Base-by-base conservation (phyloP, 2,113 vertebrate species). In the Thalassoma bifasciatum region DNA sequence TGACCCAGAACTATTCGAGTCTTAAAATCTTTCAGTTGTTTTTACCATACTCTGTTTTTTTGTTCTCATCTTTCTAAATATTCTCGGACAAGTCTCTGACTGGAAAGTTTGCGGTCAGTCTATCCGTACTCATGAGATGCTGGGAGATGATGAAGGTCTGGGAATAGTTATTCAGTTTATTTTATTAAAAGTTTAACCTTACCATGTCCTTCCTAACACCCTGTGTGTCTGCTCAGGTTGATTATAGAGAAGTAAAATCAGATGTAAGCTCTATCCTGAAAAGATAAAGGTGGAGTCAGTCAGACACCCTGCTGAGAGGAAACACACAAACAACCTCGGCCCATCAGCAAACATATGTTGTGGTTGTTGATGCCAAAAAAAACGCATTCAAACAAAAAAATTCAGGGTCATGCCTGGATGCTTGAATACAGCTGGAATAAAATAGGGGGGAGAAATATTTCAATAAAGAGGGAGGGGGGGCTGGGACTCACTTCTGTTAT, bases 201-300 rank as follows among this genome's bases (percentile, higher is more conserved):
- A 92, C 88, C 91, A 63, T 26, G 14, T 68, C 26, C 70, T 36
- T 68, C 70, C 77, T 79, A 76, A 75, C 82, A 84, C 66, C 79
- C 73, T 67, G 67, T 60, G 56, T 60, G 71, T 79, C 63, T 49
- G 78, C 26, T 62, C 47, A 66, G 61, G 82, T 13, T 36, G 74
- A 56, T 86, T 90, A 92, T 52, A 92, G 88, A 82, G 85, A 88
- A 16, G 92, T 92, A 72, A 91, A 82, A 64, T 93, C 91, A 58
- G 87, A 78, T 2, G 90, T 92, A 13, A 92, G 73, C 83, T 92
- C 91, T 81, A 93, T 81, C 88, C 92, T 93, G 91, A 21, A 87
- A 87, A 71, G 75, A 92, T 88, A 89, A 88, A 89, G 81, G 52
- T 59, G 64, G 58, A 79, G 61, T 59, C 37, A 30, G 70, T 58